Evolutionary conservation across 2,113 vertebrate species (phyloP).

Genomic region (Amia ocellicauda): DNA sequence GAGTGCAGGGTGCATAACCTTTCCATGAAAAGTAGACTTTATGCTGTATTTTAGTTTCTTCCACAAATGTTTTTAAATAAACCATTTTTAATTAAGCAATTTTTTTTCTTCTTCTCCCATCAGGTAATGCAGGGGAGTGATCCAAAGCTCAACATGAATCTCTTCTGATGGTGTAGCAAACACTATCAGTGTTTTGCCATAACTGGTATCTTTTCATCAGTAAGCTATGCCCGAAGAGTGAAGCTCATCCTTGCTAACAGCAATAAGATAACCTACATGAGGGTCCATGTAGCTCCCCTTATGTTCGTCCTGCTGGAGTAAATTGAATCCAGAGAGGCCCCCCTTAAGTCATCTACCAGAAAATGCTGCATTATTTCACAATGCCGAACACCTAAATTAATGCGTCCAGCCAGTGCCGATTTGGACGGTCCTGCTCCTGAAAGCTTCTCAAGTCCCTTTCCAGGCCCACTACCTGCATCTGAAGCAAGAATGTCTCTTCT

Average conservation of each 20-base stretch:
- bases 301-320: conserved; percentile 80
- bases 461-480: conserved; percentile 77
- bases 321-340: conserved; percentile 68
- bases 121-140: conserved; percentile 84
- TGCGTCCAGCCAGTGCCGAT: conserved; percentile 85
- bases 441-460: conserved; percentile 78
- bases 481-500: conserved; percentile 98
- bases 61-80: too few species aligned
- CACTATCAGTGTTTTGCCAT: conserved; percentile 70
- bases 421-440: conserved; percentile 88
- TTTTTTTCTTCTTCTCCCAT: neutral
- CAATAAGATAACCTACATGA: conserved; percentile 74
- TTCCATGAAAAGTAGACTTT: too few species aligned
- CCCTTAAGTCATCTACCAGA: conserved; percentile 60
- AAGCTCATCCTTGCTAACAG: conserved; percentile 73
- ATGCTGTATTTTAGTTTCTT: too few species aligned
- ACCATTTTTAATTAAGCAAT: neutral
- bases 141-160: conserved; percentile 80
- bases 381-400: conserved; percentile 90
- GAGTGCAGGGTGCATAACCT: too few species aligned
- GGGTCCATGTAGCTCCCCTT: conserved; percentile 76
- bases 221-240: conserved; percentile 84
- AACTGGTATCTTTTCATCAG: conserved; percentile 70
- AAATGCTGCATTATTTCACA: conserved; percentile 75
- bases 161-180: conserved; percentile 67